Evolutionary conservation across 2,888 invertebrate genomes (phyloP).

Genomic region (Phyllotreta cruciferae): DNA sequence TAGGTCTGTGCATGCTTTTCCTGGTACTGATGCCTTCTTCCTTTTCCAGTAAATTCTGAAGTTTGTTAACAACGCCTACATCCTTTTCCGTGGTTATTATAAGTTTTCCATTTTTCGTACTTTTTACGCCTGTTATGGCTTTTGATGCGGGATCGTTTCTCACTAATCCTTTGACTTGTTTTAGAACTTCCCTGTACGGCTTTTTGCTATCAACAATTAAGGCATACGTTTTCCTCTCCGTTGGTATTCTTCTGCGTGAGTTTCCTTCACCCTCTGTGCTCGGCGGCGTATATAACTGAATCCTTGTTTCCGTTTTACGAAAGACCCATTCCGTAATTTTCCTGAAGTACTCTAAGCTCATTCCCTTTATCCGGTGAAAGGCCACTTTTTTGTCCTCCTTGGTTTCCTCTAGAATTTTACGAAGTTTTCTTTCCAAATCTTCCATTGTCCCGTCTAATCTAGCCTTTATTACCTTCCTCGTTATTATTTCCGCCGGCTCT

Average conservation of each 20-base stretch:
- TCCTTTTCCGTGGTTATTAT: constrained; percentile 6
- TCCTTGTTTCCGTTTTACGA: too few species aligned
- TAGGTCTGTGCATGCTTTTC: neutral
- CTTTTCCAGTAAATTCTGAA: neutral
- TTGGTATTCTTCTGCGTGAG: neutral
- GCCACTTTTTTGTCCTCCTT: neutral
- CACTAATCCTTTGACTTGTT: constrained; percentile 5
- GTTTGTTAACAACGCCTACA: neutral
- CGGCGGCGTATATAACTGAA: too few species aligned
- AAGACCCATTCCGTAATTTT: too few species aligned
- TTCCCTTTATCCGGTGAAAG: constrained; percentile 6
- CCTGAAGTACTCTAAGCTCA: neutral
- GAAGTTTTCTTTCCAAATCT: constrained; percentile 8
- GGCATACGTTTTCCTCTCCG: constrained; percentile 13
- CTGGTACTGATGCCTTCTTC: neutral
- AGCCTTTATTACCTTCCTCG: constrained; percentile 14
- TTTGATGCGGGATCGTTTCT: neutral
- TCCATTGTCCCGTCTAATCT: neutral
- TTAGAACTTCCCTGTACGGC: constrained; percentile 10
- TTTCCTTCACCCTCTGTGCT: neutral
- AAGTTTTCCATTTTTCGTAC: constrained; percentile 11
- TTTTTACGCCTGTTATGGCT: constrained; percentile 2
- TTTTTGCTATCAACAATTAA: constrained; percentile 2
- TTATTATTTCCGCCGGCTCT: neutral
- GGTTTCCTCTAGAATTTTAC: neutral